Base-by-base conservation (phyloP, 23 tunicate species). In the Corella eumyota region DNA sequence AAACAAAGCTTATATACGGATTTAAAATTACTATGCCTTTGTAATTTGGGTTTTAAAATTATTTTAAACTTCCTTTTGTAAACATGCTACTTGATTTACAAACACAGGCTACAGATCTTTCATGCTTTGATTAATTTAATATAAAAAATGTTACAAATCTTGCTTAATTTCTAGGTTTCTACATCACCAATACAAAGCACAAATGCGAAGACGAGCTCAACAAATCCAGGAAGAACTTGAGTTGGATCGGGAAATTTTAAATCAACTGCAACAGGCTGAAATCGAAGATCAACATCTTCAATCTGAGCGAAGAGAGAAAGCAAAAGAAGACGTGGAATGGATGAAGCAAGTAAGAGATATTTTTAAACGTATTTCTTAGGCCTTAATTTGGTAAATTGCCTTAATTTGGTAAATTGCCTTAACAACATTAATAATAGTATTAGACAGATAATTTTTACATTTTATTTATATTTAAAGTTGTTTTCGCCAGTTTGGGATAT, bases 141-240 rank as follows among this genome's bases (percentile, higher is more conserved):
- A n/a, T n/a, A n/a, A n/a, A n/a, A n/a, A n/a, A n/a, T n/a, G n/a
- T n/a, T n/a, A n/a, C n/a, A n/a, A n/a, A n/a, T n/a, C n/a, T n/a
- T n/a, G n/a, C n/a, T n/a, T n/a, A n/a, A n/a, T 53, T 7, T 45
- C 25, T 26, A 72, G 81, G 24, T 88, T 88, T 29, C 73, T 88
- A 11, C 81, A 78, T 62, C 96, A 72, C 28, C 96, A 88, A 49
- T 88, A 71, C 62, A 78, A 78, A 66, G 96, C 96, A 0, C 96
- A 88, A 46, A 47, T 88, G 60, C 66, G 87, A 21, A 78, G 85
- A 51, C 36, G 81, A 57, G 88, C 88, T 34, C 87, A 78, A 35
- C 81, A 88, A 48, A 54, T 88, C 37, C 96, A 88, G 53, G 81
- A 88, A 56, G 96, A 88, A 56, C 62, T 88, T 15, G 77, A 88